Base-by-base conservation (phyloP, 1,140 invertebrate genomes). In the Eciton burchellii region DNA sequence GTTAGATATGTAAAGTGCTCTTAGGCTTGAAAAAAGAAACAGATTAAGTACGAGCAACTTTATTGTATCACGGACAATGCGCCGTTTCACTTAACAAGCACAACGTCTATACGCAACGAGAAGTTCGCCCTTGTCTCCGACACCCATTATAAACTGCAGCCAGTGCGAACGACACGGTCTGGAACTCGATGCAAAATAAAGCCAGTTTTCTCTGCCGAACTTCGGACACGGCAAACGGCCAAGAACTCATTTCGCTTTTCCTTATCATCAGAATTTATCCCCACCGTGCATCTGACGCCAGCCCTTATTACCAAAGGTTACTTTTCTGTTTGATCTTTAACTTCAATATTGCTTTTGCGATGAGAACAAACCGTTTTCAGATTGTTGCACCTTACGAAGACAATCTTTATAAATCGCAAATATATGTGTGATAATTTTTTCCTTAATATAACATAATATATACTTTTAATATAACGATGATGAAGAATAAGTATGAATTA, bases 111-210 rank as follows among this genome's bases (percentile, higher is more conserved):
- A 63, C 21, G 2, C 19, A 65, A 65, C 45, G 3, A 26, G 12
- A 41, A 54, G 60, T 66, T 66, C 4, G 8, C 43, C n/a, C 29
- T 65, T 19, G 11, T 29, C 63, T 73, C 3, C 16, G 56, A 5
- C 60, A 29, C 41, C 21, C 56, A 60, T 74, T 74, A 74, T 49
- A 74, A 62, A 77, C 11, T 54, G n/a, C 62, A 68, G 35, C 29
- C 9, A 63, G 49, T 68, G 62, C 63, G 16, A 56, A 56, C 16
- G 62, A 66, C 62, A 21, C 11, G 21, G 21, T 16, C 24, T 8
- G 21, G 21, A 77, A 52, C 74, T 77, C 12, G 26, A 68, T 76
- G 62, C 49, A 77, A 77, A 77, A 77, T 77, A 56, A 77, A 77
- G 11, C 26, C 24, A 11, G 35, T 68, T 77, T 77, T 68, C 74